Evolutionary conservation across 2,888 invertebrate genomes (phyloP), one percentile per base, ranked within the genome.

Genomic region (Drosophila macrothrix): DNA sequence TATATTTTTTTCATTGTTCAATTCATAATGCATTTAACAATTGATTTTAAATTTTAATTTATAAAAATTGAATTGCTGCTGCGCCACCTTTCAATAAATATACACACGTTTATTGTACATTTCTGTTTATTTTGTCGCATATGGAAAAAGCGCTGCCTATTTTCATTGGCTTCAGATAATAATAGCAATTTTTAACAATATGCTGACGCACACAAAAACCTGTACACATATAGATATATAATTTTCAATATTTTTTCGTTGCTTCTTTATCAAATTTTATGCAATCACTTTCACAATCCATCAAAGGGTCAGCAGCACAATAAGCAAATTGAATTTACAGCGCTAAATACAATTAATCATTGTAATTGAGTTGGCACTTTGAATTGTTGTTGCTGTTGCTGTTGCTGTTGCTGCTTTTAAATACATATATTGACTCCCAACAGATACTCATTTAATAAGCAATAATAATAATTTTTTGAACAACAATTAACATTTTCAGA

Each of bases 281-380:
- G 85, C 85, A 88, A 85, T 80, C 88, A 88, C 88, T 86, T 86
- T 86, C 85, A 85, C 85, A 88, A 82, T 61, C 64, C 72, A 80
- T 80, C 80, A 80, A 80, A 70, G 63, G 73, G 66, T 66, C 68
- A 52, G 35, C 53, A 50, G 59, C 49, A 67, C 64, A 71, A 77
- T 80, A 69, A 68, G 75, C 66, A 84, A 84, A 84, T 84, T 86
- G 72, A 86, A 86, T 78, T 84, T 80, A 61, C 69, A 72, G 53
- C 63, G 62, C 71, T 64, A 67, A 69, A 64, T 59, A 71, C 77
- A 80, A 87, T 87, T 87, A 80, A 82, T 87, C 84, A 87, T 84
- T 80, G 77, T 78, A 82, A 83, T 79, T 83, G 78, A 69, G 79
- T 67, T 83, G 63, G 50, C 56, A 19, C 53, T 58, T 58, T 58